Evolutionary conservation across 2,113 vertebrate species (phyloP), one percentile per base, ranked within the genome.

Genomic region (Gavialis gangeticus): DNA sequence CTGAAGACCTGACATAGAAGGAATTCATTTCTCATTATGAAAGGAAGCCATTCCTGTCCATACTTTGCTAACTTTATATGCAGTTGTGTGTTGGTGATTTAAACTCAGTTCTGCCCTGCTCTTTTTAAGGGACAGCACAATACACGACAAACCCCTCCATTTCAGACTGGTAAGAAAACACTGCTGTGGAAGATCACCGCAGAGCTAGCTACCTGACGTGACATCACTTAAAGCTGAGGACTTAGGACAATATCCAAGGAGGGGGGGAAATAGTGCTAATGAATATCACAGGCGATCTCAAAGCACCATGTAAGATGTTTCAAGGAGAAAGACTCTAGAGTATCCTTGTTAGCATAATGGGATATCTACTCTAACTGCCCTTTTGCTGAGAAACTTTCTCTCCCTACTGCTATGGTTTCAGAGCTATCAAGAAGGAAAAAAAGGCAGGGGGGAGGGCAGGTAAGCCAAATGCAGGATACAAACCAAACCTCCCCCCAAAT

Each of bases 371-470:
- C 69, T 73, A 24, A 73, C 46, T 46, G 46, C 12, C 24, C 34
- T 34, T 73, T 46, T 21, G 12, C 17, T 46, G 18, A 37, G 21
- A 14, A 46, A 46, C 11, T 7, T 37, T 37, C 34, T 24, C 22
- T 21, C 67, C 22, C 30, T 71, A 37, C 21, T 5, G 5, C 34
- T 37, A 24, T 13, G 46, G 67, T 71, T 71, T 71, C 66, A 69
- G 34, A 73, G 12, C 24, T 46, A 37, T 4, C 34, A 46, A 46
- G 56, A 79, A 59, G 16, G 37, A 25, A 0, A 59, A 54, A 3
- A 0, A 56, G 28, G 12, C 54, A 56, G 0, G 34, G 58, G 28
- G 0, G 0, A 82, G 60, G 62, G 64, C 1, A 21, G 28, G 18
- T n/a, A 80, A 86, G 73, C 66, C 76, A 27, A 77, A 58, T 79